Evolutionary conservation across 2,888 invertebrate genomes (phyloP), one percentile per base, ranked within the genome.

Genomic region (Cataglyphis livida): DNA sequence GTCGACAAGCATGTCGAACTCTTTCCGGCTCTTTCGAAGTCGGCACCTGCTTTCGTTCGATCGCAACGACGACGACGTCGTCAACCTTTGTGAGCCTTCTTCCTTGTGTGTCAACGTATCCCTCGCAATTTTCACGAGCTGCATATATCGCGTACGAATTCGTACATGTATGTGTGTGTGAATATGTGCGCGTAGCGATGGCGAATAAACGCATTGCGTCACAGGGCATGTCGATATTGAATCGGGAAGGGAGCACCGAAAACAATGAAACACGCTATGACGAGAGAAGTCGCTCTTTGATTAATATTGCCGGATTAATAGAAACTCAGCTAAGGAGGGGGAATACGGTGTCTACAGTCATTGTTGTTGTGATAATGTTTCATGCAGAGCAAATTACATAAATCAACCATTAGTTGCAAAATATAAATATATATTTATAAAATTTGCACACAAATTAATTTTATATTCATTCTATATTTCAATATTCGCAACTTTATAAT

Each of bases 151-250:
- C 70, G 35, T 41, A 35, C 28, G 28, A 15, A 57, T 25, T 21
- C 25, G 35, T n/a, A 35, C 5, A n/a, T 18, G 15, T 10, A 6
- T 38, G 32, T 7, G 10, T n/a, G 21, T 9, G 38, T 21, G 61
- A 15, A 12, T 57, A 44, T 57, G 32, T 68, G 51, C 59, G 78
- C 32, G 57, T 41, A 51, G 35, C 25, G 35, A 3, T 54, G 62
- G 57, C 28, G 61, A 78, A 54, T 44, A 35, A 75, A 90, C 85
- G 85, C 86, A 88, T 87, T 88, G 87, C 90, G 87, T 91, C 89
- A 90, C 85, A 85, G 84, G 88, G 87, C 86, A 90, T 88, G 91
- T 91, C 91, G 90, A 91, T 91, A 91, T 90, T 85, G 84, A 86
- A 87, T 86, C 74, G 54, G 41, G 61, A 70, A 83, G 83, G 82